Percentiles rank a stretch among this genome's conserved stretches.
Evolutionary conservation across 2,888 invertebrate genomes (phyloP).

Genomic region (Pinctada fucata): DNA sequence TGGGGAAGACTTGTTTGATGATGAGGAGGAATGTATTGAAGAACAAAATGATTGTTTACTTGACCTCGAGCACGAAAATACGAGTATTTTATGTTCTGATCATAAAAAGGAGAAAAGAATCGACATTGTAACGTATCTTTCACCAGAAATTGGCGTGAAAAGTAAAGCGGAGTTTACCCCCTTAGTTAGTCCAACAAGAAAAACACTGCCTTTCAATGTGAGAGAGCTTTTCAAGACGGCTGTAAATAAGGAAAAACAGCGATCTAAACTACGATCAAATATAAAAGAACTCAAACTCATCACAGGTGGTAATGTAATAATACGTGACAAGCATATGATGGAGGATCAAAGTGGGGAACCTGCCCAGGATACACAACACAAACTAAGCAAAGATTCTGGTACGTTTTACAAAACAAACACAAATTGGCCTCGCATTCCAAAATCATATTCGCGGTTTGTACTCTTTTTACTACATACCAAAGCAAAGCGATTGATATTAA

Average conservation of each 20-base stretch:
- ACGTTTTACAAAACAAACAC: no score
- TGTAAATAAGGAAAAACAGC: conserved; percentile 23
- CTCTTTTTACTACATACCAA: no score
- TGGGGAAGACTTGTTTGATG: not conserved
- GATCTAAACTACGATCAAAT: not conserved
- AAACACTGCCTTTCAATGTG: conserved; percentile 32
- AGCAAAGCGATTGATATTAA: no score
- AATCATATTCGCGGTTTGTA: no score
- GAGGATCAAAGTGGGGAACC: no score
- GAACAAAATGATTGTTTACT: not conserved
- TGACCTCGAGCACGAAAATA: not conserved
- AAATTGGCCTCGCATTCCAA: no score
- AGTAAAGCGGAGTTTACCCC: conserved; percentile 28
- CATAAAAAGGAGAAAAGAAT: conserved; percentile 9
- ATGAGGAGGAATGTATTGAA: not conserved
- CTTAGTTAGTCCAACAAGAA: conserved; percentile 14
- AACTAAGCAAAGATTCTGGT: no score
- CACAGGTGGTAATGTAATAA: conserved; percentile 28
- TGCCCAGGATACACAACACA: no score
- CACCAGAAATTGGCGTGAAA: conserved; percentile 16
- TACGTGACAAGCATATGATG: conserved; percentile 5
- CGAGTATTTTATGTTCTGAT: not conserved
- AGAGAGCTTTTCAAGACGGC: conserved; percentile 33
- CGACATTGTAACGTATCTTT: conserved; percentile 29
- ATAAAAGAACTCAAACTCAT: conserved; percentile 19